Evolutionary conservation across 2,113 vertebrate genomes (phyloP).

Genomic region (Grantiella picta): DNA sequence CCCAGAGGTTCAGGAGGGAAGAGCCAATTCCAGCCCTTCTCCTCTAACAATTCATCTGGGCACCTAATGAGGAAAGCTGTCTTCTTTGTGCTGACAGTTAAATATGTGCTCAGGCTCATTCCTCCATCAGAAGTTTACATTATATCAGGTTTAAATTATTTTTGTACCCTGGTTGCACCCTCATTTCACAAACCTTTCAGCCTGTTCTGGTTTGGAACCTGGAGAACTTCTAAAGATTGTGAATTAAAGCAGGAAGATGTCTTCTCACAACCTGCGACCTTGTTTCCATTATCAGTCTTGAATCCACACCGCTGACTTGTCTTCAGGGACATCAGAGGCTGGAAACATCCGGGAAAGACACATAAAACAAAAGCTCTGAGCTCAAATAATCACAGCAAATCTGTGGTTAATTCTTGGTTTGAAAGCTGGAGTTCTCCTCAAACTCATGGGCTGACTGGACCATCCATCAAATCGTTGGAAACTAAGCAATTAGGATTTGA

Average conservation of each 20-base stretch:
- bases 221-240: neutral
- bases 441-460: neutral
- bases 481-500: neutral
- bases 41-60: neutral
- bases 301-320: neutral
- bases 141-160: neutral
- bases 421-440: neutral
- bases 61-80: neutral
- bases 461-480: neutral
- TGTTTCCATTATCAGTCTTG: neutral
- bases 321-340: neutral
- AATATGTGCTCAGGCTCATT: neutral
- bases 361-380: neutral
- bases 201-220: neutral
- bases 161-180: neutral
- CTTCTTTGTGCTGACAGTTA: constrained; percentile 30
- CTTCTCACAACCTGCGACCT: neutral
- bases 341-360: neutral
- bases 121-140: neutral
- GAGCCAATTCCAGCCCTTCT: neutral
- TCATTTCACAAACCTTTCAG: neutral
- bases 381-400: neutral
- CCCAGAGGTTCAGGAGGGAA: neutral
- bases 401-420: neutral
- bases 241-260: neutral